Evolutionary conservation across 2,113 vertebrate genomes (phyloP).

Genomic region (Gambusia holbrooki): DNA sequence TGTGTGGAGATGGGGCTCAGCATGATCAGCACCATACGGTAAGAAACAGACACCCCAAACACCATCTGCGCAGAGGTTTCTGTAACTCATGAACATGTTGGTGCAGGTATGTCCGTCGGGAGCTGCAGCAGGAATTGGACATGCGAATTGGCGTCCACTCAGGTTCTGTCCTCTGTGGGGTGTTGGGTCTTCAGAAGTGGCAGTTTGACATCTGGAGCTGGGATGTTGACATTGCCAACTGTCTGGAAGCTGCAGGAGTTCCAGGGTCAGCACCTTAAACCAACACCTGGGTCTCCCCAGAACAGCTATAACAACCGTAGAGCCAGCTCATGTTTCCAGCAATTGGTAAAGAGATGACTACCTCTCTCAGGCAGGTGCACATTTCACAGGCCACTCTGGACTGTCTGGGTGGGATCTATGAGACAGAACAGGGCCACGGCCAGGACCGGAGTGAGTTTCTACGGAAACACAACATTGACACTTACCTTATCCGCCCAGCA

Average conservation of each 20-base stretch:
- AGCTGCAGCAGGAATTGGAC: slow-evolving; percentile 66
- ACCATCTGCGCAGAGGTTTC: neutral
- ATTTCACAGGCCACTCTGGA: slow-evolving; percentile 75
- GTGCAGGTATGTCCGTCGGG: slow-evolving; percentile 38
- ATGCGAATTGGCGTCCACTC: slow-evolving; percentile 79
- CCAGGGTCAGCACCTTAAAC: slow-evolving; percentile 61
- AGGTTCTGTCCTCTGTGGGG: slow-evolving; percentile 73
- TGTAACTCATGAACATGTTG: neutral
- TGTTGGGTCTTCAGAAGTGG: slow-evolving; percentile 78
- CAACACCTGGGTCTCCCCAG: no score
- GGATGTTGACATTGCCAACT: slow-evolving; percentile 74
- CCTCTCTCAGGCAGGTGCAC: slow-evolving; percentile 63
- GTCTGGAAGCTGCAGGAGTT: slow-evolving; percentile 71
- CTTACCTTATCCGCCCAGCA: slow-evolving; percentile 34
- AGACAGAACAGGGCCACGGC: slow-evolving; percentile 65
- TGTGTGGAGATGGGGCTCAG: slow-evolving; percentile 94
- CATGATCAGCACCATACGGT: slow-evolving; percentile 94
- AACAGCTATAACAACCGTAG: neutral
- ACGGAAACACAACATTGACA: slow-evolving; percentile 55
- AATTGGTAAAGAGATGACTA: neutral
- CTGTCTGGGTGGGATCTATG: slow-evolving; percentile 66
- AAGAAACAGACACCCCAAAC: slow-evolving; percentile 7
- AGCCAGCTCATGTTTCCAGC: neutral
- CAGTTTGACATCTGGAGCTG: slow-evolving; percentile 80
- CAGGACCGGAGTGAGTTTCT: slow-evolving; percentile 69